A percentile compares a stretch with the other conserved stretches of the same genome.
phyloP scores from a whole-genome alignment of 2,797 vertebrate species.

The Crocidura indochinensis region DNA sequence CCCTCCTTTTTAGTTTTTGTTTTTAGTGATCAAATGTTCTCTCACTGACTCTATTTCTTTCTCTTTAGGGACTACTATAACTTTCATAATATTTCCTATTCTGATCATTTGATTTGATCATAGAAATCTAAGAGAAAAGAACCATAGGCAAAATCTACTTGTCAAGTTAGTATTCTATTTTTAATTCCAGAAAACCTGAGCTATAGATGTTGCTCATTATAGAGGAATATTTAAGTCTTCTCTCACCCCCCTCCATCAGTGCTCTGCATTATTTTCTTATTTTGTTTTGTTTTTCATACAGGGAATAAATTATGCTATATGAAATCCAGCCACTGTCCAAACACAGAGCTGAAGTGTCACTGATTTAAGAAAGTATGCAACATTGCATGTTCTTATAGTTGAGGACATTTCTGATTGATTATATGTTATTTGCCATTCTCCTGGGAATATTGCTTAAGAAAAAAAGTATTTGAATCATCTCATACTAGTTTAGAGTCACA shows the following conservation, averaged over 20 bases:
- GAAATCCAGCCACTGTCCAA: conserved; percentile 68
- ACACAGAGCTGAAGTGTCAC: conserved; percentile 31
- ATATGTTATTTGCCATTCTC: conserved; percentile 77
- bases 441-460: conserved; percentile 70
- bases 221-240: not conserved
- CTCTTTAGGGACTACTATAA: conserved; percentile 50
- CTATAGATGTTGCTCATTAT: not conserved
- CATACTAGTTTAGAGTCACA: conserved; percentile 71
- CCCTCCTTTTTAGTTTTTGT: not conserved
- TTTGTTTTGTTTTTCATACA: not conserved
- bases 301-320: not conserved
- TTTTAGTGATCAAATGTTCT: no score
- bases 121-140: conserved; percentile 49
- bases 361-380: conserved; percentile 66
- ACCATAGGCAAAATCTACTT: not conserved
- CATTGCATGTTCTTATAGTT: conserved; percentile 56
- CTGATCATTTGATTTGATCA: not conserved
- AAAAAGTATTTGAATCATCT: conserved; percentile 72
- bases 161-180: not conserved
- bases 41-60: not conserved
- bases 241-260: not conserved
- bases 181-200: not conserved
- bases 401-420: conserved; percentile 80
- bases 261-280: not conserved
- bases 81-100: conserved; percentile 51